phyloP scores from a whole-genome alignment of 2,113 vertebrate species.

The Oreotrochilus melanogaster region DNA sequence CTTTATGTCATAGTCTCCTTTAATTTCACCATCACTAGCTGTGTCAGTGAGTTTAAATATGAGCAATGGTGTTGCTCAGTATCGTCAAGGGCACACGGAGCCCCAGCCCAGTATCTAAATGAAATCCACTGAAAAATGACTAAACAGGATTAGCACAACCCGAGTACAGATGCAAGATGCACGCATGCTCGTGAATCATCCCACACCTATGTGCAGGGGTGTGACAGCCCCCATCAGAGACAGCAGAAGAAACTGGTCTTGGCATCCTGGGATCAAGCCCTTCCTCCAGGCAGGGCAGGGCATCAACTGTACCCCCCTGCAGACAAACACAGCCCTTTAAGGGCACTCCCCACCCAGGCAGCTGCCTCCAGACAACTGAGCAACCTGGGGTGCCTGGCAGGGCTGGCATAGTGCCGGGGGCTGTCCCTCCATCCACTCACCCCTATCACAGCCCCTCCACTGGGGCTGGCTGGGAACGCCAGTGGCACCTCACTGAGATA shows the following conservation, averaged over 20 bases:
- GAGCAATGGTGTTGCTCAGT: conserved; percentile 36
- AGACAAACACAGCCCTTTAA: neutral
- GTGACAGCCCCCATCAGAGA: neutral
- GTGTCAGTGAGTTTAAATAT: conserved; percentile 60
- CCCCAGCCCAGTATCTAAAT: conserved; percentile 34
- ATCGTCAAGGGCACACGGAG: conserved; percentile 25
- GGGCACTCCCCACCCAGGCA: neutral
- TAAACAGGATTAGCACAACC: conserved; percentile 24
- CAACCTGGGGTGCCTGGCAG: neutral
- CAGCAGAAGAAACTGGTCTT: neutral
- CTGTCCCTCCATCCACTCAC: fast-evolving
- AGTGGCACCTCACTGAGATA: neutral
- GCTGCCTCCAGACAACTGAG: fast-evolving
- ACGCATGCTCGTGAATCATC: conserved; percentile 11
- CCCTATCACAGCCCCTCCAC: neutral
- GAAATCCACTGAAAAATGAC: conserved; percentile 62
- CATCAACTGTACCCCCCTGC: fast-evolving
- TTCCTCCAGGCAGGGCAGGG: neutral
- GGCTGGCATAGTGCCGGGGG: fast-evolving
- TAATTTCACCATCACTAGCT: conserved; percentile 53
- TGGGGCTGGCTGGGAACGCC: neutral
- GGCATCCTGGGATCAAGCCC: neutral
- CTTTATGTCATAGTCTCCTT: conserved; percentile 58
- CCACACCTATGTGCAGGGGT: neutral
- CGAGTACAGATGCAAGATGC: neutral